These are phyloP conservation scores for Heliconius congener DNA, from an alignment of 1,140 invertebrate genomes.

Conservation along the genomic window DNA sequence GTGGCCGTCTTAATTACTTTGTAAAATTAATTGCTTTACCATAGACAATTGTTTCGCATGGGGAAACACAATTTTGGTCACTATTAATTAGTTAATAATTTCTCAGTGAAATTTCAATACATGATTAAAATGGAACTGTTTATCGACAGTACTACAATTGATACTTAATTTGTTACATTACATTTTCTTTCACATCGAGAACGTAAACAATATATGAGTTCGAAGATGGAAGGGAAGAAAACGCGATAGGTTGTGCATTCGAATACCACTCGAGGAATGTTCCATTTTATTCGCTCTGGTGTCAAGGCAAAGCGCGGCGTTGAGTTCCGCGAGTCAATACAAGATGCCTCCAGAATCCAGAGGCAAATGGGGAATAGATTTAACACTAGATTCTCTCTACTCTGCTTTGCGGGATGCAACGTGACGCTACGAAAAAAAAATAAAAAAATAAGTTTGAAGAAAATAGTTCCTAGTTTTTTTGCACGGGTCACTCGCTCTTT, in stretches of 20 bases:
- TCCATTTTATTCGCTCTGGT: too few relatives aligned
- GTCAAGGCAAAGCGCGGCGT: too few relatives aligned
- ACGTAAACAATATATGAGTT: neutral
- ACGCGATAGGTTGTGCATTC: too few relatives aligned
- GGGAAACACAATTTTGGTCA: neutral
- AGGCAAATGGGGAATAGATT: too few relatives aligned
- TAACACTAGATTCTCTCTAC: too few relatives aligned
- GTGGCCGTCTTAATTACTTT: neutral
- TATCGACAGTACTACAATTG: neutral
- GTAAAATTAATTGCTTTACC: neutral
- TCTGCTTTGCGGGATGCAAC: too few relatives aligned
- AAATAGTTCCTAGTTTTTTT: neutral
- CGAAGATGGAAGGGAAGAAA: neutral
- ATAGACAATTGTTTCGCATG: neutral
- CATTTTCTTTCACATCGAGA: neutral
- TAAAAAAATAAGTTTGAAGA: neutral
- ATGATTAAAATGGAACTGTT: neutral
- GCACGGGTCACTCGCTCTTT: conserved; percentile 21
- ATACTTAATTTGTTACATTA: neutral
- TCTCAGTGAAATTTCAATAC: neutral
- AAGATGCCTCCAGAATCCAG: too few relatives aligned
- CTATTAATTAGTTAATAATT: neutral
- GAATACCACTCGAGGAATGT: too few relatives aligned
- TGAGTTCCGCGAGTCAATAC: too few relatives aligned
- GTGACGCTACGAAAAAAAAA: too few relatives aligned